Evolutionary conservation across 2,113 vertebrate genomes (phyloP).

Genomic region (Cottus gobio): DNA sequence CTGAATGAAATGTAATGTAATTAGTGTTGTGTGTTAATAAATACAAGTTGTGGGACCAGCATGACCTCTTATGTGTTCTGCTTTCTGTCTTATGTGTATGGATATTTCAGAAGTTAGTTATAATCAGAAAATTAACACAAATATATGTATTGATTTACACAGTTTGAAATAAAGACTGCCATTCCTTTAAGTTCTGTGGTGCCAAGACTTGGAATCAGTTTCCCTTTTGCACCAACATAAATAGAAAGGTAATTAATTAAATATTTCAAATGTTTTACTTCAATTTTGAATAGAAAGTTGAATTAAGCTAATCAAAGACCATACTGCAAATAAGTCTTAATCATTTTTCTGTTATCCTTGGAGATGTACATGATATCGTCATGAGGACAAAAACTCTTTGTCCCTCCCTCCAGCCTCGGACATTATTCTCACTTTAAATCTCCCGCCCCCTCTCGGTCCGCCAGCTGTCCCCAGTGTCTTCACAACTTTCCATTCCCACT

Average conservation of each 20-base stretch:
- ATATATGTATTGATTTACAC: background rate
- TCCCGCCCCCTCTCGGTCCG: background rate
- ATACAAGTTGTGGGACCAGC: constrained; percentile 28
- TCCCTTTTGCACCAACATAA: background rate
- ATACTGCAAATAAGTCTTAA: background rate
- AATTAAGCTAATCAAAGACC: background rate
- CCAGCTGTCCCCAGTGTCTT: background rate
- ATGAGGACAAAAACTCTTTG: too few species aligned
- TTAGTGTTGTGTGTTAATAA: constrained; percentile 23
- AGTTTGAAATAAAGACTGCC: background rate
- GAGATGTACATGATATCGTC: background rate
- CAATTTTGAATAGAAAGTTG: background rate
- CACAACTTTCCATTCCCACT: too few species aligned
- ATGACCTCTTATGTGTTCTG: background rate
- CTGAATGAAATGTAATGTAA: too few species aligned
- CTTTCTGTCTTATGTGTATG: background rate
- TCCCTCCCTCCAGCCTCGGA: background rate
- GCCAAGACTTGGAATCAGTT: background rate
- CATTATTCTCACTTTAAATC: background rate
- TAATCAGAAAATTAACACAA: background rate
- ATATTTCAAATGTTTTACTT: background rate
- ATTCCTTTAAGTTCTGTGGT: background rate
- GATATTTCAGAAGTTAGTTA: background rate
- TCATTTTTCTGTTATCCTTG: background rate
- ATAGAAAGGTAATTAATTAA: background rate